Evolutionary conservation across 2,113 vertebrate species (phyloP), one percentile per base, ranked within the genome.

Genomic region (Entosphenus tridentatus): DNA sequence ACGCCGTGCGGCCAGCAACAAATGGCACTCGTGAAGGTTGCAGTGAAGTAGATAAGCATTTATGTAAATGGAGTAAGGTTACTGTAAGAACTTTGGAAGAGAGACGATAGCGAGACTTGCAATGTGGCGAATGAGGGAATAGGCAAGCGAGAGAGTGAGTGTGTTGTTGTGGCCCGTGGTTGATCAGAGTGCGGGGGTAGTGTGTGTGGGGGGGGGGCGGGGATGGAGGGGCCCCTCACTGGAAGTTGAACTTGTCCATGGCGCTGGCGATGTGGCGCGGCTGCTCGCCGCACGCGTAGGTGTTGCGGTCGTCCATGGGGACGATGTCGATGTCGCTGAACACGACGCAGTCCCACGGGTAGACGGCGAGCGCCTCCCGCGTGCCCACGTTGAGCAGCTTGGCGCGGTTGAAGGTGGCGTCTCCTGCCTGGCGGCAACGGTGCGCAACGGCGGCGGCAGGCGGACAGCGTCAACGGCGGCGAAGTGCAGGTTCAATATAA

Each of bases 161-260:
- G 9, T 9, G 8, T 9, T 14, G 55, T 39, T 12, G 14, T 6
- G 8, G 12, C 68, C 10, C 7, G 2, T 11, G 11, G n/a, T 13
- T 6, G 8, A 11, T 10, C 11, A 11, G 10, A 14, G 14, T 17
- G 12, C 3, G 3, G 68, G 11, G 8, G 10, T 56, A 14, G 14
- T 57, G 10, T 10, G 39, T 2, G 8, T 57, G 9, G 54, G 55
- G 57, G 65, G 11, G 68, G 8, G 5, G 2, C 55, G 10, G 10
- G 10, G 2, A 13, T 7, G n/a, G 16, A 9, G 2, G 16, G 8
- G 1, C 8, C 8, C 73, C 82, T n/a, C 70, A 87, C 83, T 83
- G 84, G 77, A 87, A 86, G 57, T 83, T 80, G 39, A 87, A 87
- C 74, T 87, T 86, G 79, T 88, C 80, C 76, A 85, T 86, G 73